These are phyloP conservation scores for Falco naumanni DNA, from an alignment of 2,797 vertebrate species.

Conservation along the genomic window DNA sequence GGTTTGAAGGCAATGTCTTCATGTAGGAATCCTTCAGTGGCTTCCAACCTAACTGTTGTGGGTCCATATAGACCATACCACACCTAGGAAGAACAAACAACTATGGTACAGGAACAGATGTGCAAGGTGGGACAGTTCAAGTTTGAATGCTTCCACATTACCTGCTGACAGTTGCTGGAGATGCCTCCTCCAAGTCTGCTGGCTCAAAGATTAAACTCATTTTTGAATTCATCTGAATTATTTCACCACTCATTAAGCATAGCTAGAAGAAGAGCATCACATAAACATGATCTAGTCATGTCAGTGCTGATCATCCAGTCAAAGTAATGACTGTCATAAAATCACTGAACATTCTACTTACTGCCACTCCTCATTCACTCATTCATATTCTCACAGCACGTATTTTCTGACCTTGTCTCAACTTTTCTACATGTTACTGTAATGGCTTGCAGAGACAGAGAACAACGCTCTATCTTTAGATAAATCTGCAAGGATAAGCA, in stretches of 20 bases:
- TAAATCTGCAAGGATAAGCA: background rate
- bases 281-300: background rate
- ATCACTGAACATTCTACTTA: background rate
- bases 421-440: background rate
- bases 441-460: background rate
- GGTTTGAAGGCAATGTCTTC: slow-evolving; percentile 82
- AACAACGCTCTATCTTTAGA: background rate
- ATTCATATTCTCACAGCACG: background rate
- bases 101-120: background rate
- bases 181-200: slow-evolving; percentile 92
- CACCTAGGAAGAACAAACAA: slow-evolving; percentile 79
- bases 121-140: background rate
- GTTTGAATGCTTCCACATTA: slow-evolving; percentile 41
- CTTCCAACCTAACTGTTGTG: slow-evolving; percentile 90
- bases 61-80: slow-evolving; percentile 98
- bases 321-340: slow-evolving; percentile 1
- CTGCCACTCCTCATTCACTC: slow-evolving; percentile 9
- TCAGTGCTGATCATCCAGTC: background rate
- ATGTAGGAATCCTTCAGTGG: slow-evolving; percentile 93
- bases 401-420: background rate
- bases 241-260: slow-evolving; percentile 96
- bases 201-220: slow-evolving; percentile 97
- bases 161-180: slow-evolving; percentile 96
- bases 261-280: slow-evolving; percentile 78
- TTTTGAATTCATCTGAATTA: slow-evolving; percentile 94